Base-by-base conservation (phyloP, 2,797 vertebrate species). In the Chelmon rostratus region DNA sequence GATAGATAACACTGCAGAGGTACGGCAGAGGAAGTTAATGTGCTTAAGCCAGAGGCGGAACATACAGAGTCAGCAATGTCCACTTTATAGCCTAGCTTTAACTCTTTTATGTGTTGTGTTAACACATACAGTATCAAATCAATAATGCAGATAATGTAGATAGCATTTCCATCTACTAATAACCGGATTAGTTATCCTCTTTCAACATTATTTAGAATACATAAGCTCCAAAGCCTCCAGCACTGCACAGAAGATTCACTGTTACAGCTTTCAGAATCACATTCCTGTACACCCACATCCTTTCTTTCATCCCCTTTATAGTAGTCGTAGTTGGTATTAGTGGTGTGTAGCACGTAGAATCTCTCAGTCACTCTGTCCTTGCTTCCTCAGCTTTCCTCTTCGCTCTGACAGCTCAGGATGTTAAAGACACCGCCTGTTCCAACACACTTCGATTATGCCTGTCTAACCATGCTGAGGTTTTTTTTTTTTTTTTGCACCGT, bases 161-260 rank as follows among this genome's bases (percentile, higher is more conserved):
- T 79, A 77, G 62, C 47, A 47, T 85, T 81, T 86, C 56, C 79
- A 49, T 71, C 77, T 63, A 69, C 70, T 80, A 76, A 78, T 74
- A 86, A 79, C 69, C 61, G 58, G 31, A 86, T 75, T 71, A 70
- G 68, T 82, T 80, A 73, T 74, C 54, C 61, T 69, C 38, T 82
- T 78, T 84, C 68, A 69, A 74, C 71, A 78, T 81, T 86, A 88
- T 90, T 83, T 86, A 67, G 46, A 86, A 83, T 85, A 79, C 83
- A 84, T 80, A 74, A 85, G 75, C 78, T 69, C 42, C 21, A 54
- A 77, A 75, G 83, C 78, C 86, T 68, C 47, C 15, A 47, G 76
- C 64, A 8, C 42, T 59, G 63, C 65, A 28, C 59, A 63, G 79
- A 40, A 42, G 21, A 78, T 33, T 61, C 67, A 52, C 52, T 54